phyloP scores from a whole-genome alignment of 2,797 vertebrate species.

The Hapalemur alaotrensis region DNA sequence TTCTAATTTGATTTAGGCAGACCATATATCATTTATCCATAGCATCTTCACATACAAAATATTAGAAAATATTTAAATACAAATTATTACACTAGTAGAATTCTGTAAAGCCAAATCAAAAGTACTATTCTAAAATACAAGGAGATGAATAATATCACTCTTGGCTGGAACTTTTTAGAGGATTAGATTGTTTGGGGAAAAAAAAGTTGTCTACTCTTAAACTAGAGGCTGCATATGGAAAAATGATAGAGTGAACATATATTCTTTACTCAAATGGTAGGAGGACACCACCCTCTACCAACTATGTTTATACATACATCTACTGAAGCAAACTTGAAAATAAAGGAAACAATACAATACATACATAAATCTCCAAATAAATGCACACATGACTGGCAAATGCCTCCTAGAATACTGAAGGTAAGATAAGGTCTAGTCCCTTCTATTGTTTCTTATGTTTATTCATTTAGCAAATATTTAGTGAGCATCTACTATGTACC shows the following conservation, averaged over 20 bases:
- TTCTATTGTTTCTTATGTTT: neutral
- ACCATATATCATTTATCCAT: neutral
- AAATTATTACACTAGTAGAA: neutral
- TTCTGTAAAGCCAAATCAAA: constrained; percentile 15
- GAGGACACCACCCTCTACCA: neutral
- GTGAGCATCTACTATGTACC: neutral
- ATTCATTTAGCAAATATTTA: constrained; percentile 16
- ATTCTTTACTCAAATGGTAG: neutral
- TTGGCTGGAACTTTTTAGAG: neutral
- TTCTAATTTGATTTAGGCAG: neutral
- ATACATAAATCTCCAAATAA: neutral
- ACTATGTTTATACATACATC: neutral
- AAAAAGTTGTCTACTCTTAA: neutral
- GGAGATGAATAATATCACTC: neutral
- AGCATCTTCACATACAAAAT: constrained; percentile 43
- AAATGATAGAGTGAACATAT: neutral
- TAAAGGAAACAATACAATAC: neutral
- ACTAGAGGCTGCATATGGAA: neutral
- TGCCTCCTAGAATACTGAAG: neutral
- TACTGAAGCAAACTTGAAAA: neutral
- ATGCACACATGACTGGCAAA: neutral
- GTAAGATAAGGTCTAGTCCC: neutral
- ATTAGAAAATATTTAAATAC: constrained; percentile 44
- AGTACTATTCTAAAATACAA: constrained; percentile 2
- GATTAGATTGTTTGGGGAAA: neutral